phyloP scores from a whole-genome alignment of 2,113 vertebrate species.

The Xenopus laevis region DNA sequence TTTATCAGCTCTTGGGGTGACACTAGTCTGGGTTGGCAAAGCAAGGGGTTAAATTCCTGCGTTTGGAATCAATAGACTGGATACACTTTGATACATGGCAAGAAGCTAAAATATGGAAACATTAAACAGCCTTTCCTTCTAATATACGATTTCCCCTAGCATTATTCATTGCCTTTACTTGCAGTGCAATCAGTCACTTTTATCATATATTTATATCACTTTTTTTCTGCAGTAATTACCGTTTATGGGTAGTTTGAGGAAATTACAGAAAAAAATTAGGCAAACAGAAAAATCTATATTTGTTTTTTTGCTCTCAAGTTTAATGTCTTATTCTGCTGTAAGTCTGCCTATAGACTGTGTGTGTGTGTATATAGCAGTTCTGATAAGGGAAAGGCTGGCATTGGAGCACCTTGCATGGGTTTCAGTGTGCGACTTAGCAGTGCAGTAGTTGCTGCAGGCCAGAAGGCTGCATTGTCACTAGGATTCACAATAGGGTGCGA shows the following conservation, averaged over 20 bases:
- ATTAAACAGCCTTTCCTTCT: constrained; percentile 16
- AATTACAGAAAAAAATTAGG: constrained; percentile 19
- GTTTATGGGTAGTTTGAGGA: constrained; percentile 30
- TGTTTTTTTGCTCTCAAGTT: not conserved
- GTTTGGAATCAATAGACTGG: constrained; percentile 15
- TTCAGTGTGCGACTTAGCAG: too few relatives aligned
- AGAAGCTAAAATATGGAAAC: constrained; percentile 23
- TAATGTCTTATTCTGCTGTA: too few relatives aligned
- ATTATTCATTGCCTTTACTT: constrained; percentile 2
- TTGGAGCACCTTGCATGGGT: too few relatives aligned
- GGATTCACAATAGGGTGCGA: too few relatives aligned
- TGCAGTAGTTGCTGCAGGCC: too few relatives aligned
- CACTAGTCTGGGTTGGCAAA: too few relatives aligned
- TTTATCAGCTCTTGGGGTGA: too few relatives aligned
- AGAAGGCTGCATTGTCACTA: too few relatives aligned
- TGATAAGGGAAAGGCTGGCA: too few relatives aligned
- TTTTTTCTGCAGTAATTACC: constrained; percentile 17
- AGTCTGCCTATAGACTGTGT: too few relatives aligned
- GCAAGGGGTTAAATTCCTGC: not conserved
- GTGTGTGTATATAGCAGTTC: too few relatives aligned
- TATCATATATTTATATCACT: constrained; percentile 30
- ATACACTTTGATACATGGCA: constrained; percentile 24
- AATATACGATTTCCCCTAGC: constrained; percentile 16
- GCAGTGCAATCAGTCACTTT: constrained; percentile 23
- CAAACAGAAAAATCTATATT: constrained; percentile 20